Evolutionary conservation across 2,888 invertebrate species (phyloP), one percentile per base, ranked within the genome.

Genomic region (Cyclophora punctaria): DNA sequence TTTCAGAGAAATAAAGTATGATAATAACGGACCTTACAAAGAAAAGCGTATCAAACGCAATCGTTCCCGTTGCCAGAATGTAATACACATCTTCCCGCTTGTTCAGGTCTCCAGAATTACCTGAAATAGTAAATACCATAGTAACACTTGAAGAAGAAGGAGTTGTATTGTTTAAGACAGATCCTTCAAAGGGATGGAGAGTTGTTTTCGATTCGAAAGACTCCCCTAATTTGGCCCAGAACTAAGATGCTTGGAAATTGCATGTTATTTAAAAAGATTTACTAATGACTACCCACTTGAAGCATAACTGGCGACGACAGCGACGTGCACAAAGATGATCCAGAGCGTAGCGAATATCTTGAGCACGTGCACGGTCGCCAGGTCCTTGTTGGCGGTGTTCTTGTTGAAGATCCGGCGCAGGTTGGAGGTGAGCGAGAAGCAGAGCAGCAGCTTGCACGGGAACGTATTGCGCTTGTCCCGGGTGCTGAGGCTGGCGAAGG

Each of bases 331-430:
- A 51, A 91, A 86, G 56, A 93, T 91, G 5, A 93, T 89, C 91
- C 93, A 92, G 45, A 92, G 80, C 55, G 93, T 91, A 45, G 92
- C 91, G 3, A 92, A 66, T 7, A 93, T 89, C 67, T 91, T 91
- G 55, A 93, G 68, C 0, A 91, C 90, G 62, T 93, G 93, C 45
- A 93, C 88, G 5, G 89, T 71, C 3, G 89, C 78, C 49, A 91
- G 60, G 46, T 91, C 89, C 53, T 89, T 90, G 50, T 80, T 84
- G 5, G 90, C 88, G 58, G 80, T 80, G 37, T 81, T 84, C 5
- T 80, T 84, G 51, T 86, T 86, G 46, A 86, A 85, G 3, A 89
- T 75, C 56, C 83, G 81, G 52, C 70, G 74, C 74, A 80, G 79
- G 44, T 83, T 83, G 33, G 83, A 80, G 45, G 73, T 78, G 2